These are phyloP conservation scores for Augochlorella aurata DNA, from an alignment of 2,888 invertebrate genomes.

Conservation along the genomic window DNA sequence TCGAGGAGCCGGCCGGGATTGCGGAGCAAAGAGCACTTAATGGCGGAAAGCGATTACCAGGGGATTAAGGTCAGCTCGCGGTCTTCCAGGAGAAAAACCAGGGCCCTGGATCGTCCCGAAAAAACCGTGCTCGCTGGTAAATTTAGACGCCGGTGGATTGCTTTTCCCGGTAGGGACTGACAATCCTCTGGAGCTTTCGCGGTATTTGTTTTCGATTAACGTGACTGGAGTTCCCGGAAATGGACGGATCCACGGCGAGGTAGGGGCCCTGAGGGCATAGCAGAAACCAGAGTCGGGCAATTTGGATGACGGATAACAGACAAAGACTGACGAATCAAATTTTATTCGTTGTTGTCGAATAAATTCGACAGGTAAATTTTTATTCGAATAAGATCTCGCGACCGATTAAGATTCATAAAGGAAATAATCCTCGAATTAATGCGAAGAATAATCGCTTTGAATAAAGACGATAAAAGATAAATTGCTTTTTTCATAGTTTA, in stretches of 20 bases:
- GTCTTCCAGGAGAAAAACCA: constrained; percentile 9
- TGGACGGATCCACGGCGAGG: neutral
- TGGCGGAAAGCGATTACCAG: constrained; percentile 35
- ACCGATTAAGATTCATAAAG: too few relatives aligned
- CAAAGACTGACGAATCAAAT: too few relatives aligned
- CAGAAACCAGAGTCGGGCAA: too few relatives aligned
- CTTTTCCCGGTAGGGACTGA: neutral
- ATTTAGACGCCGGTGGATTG: constrained; percentile 4
- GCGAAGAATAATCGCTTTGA: too few relatives aligned
- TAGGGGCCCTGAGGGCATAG: too few relatives aligned
- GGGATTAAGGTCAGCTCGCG: constrained; percentile 11
- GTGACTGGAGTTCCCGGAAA: neutral
- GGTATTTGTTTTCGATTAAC: constrained; percentile 5
- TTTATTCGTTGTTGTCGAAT: too few relatives aligned
- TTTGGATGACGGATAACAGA: too few relatives aligned
- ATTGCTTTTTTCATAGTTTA: too few relatives aligned
- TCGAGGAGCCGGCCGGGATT: neutral
- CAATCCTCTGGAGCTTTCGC: neutral
- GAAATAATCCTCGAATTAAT: too few relatives aligned
- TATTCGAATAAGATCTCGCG: too few relatives aligned
- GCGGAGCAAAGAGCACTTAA: constrained; percentile 34
- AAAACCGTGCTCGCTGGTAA: neutral
- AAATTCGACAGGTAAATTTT: too few relatives aligned
- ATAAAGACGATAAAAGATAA: too few relatives aligned
- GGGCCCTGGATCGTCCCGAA: neutral